phyloP scores from a whole-genome alignment of 2,797 vertebrate genomes.

The Pseudopleuronectes americanus region DNA sequence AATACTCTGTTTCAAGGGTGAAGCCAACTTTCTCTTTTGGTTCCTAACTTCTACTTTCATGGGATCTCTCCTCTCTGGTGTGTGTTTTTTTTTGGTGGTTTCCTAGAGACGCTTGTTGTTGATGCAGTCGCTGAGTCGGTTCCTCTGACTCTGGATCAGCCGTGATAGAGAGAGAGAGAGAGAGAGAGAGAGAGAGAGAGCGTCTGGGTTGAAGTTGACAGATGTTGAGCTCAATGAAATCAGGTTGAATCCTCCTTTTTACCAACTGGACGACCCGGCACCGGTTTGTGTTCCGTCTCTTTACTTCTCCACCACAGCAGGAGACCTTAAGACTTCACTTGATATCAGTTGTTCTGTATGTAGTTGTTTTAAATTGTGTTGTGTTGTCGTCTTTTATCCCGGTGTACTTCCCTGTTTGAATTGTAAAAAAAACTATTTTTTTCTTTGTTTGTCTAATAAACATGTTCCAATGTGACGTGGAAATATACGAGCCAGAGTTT shows the following conservation, averaged over 20 bases:
- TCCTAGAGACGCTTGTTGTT: slow-evolving; percentile 22
- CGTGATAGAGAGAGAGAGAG: background rate
- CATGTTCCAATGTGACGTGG: slow-evolving; percentile 33
- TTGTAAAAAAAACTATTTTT: slow-evolving; percentile 49
- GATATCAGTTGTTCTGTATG: slow-evolving; percentile 12
- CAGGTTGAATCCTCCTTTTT: background rate
- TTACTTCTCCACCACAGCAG: background rate
- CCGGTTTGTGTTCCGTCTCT: background rate
- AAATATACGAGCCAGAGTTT: too few relatives aligned
- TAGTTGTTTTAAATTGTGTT: background rate
- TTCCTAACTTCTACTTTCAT: slow-evolving; percentile 8
- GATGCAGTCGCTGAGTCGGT: slow-evolving; percentile 19
- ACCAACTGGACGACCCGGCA: background rate
- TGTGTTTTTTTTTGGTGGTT: slow-evolving; percentile 34
- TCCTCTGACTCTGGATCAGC: slow-evolving; percentile 20
- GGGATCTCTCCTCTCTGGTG: slow-evolving; percentile 16
- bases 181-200: background rate
- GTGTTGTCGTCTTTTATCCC: slow-evolving; percentile 10
- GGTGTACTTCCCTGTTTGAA: slow-evolving; percentile 43
- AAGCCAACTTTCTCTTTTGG: slow-evolving; percentile 55
- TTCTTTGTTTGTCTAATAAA: slow-evolving; percentile 73
- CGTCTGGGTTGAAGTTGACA: background rate
- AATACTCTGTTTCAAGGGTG: slow-evolving; percentile 76
- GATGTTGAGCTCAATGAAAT: slow-evolving; percentile 13
- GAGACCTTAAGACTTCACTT: slow-evolving; percentile 1